Evolutionary conservation across 1,140 invertebrate species (phyloP), one percentile per base, ranked within the genome.

Genomic region (Formica selysi): DNA sequence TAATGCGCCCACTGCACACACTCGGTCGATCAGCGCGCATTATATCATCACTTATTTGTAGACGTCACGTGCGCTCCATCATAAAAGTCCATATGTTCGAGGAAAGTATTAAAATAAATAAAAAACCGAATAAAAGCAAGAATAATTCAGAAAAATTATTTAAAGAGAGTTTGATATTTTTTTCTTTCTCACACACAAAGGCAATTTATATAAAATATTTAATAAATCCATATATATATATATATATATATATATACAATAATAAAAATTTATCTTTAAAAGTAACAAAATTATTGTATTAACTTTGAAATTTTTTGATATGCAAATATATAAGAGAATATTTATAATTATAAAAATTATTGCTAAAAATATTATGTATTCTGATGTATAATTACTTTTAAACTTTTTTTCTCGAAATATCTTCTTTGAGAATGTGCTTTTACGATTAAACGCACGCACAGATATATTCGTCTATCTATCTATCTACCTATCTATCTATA

Each of bases 1-100:
- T 88, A 90, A 88, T 71, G 85, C 76, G 88, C 67, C 71, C 38
- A 81, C 54, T 79, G 64, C 44, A 70, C 59, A 16, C 48, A 26
- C 78, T 10, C 38, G 54, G 79, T 41, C 61, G 62, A 86, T 29
- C 70, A 59, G 38, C 64, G 54, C 86, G 79, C 85, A 86, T 89
- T 89, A 83, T 84, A 84, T 71, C 62, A 87, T 62, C 26, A 87
- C 85, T 90, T 83, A 87, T 85, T 86, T 81, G 76, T 90, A 90
- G 48, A 51, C 59, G 32, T 83, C 71, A 48, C 19, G 73, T 78
- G 38, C 54, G 29, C 38, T 36, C 7, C 10, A 83, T 62, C 57
- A 59, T 61, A 48, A 83, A 83, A 73, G 8, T 59, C n/a, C 68
- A 32, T 8, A 57, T 19, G 4, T 41, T 13, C 54, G 29, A 74